phyloP scores from a whole-genome alignment of 2,113 vertebrate genomes.

The Paramormyrops kingsleyae region DNA sequence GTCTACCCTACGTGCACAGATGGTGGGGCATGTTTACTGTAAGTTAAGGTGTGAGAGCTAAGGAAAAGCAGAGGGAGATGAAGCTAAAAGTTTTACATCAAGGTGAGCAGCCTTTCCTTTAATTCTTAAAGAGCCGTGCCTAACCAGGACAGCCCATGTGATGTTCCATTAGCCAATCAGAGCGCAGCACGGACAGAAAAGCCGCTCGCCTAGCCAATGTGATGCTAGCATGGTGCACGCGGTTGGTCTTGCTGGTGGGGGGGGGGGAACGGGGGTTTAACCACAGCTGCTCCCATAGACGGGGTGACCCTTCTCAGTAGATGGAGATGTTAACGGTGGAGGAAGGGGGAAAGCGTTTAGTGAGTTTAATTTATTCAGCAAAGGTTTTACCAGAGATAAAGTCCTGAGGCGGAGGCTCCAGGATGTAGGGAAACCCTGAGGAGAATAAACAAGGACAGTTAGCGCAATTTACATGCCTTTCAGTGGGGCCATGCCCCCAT shows the following conservation, averaged over 20 bases:
- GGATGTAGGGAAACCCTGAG: conserved; percentile 62
- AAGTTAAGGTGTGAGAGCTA: not conserved
- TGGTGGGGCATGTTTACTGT: not conserved
- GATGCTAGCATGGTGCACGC: not conserved
- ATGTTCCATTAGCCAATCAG: not conserved
- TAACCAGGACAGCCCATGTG: not conserved
- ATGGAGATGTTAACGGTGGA: conserved; percentile 37
- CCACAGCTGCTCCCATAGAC: not conserved
- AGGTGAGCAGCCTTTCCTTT: not conserved
- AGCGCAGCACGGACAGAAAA: not conserved
- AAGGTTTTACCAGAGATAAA: conserved; percentile 59
- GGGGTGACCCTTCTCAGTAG: conserved; percentile 20
- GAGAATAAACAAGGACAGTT: conserved; percentile 47
- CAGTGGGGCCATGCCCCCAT: not conserved
- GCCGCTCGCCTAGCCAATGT: conserved; percentile 8
- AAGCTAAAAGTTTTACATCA: not conserved
- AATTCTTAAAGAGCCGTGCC: not conserved
- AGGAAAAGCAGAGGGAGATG: not conserved
- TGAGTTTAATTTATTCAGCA: conserved; percentile 21
- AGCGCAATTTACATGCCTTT: conserved; percentile 16
- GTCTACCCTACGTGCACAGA: not conserved
- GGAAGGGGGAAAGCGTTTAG: conserved; percentile 20
- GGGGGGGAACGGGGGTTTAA: not conserved
- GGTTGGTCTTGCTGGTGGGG: not conserved
- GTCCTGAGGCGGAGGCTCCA: conserved; percentile 52